These are phyloP conservation scores for Agrenia bidenticulata DNA, from an alignment of 2,888 invertebrate genomes.

Conservation along the genomic window DNA sequence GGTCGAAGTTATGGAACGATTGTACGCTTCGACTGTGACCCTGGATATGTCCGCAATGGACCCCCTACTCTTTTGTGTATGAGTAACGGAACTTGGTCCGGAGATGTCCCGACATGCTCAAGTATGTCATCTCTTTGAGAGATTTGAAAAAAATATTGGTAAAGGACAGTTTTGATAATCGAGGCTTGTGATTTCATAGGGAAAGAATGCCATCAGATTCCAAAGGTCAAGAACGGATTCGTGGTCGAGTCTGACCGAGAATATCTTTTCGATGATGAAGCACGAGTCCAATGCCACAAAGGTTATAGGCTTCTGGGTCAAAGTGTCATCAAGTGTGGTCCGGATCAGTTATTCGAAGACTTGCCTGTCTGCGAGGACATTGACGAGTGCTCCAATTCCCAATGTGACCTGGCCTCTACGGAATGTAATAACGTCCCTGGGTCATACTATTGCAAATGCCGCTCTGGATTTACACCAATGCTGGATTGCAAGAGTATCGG, in stretches of 20 bases:
- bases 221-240: constrained; percentile 82
- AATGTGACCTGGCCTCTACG: constrained; percentile 86
- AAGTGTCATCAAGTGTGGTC: constrained; percentile 79
- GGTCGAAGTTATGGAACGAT: constrained; percentile 92
- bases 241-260: constrained; percentile 74
- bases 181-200: constrained; percentile 55
- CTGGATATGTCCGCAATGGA: constrained; percentile 83
- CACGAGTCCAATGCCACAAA: constrained; percentile 85
- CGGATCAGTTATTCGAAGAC: constrained; percentile 78
- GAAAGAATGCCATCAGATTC: constrained; percentile 71
- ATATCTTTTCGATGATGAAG: constrained; percentile 86
- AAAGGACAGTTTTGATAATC: background rate
- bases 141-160: background rate
- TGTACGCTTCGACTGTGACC: constrained; percentile 86
- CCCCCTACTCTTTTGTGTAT: constrained; percentile 88
- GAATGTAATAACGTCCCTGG: constrained; percentile 87
- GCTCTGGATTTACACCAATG: constrained; percentile 77
- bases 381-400: constrained; percentile 84
- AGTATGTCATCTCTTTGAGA: constrained; percentile 57
- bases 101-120: constrained; percentile 82
- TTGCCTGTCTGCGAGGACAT: constrained; percentile 83
- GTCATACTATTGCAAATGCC: constrained; percentile 80
- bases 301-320: constrained; percentile 80
- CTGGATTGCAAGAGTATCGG: constrained; percentile 84
- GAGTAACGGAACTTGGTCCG: constrained; percentile 95